A percentile compares a stretch with the other conserved stretches of the same genome.
Evolutionary conservation across 2,797 vertebrate genomes (phyloP).

Genomic region (Mus caroli): DNA sequence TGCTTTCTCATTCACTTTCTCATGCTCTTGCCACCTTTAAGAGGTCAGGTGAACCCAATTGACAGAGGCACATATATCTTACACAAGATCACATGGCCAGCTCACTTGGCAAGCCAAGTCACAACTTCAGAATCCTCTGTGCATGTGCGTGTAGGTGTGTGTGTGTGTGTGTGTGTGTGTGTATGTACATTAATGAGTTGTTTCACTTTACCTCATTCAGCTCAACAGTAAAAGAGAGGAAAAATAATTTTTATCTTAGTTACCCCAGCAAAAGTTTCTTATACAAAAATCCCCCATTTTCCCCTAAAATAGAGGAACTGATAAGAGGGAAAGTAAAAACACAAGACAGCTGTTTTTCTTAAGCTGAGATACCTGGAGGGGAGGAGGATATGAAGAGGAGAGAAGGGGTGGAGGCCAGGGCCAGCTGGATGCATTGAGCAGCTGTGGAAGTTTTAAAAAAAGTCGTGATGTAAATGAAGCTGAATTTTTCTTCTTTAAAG

Average conservation of each 20-base stretch:
- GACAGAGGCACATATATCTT: neutral
- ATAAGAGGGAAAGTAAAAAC: neutral
- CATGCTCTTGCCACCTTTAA: neutral
- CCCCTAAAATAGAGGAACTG: neutral
- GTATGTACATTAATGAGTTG: accelerated
- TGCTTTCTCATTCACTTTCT: neutral
- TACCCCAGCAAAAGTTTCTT: neutral
- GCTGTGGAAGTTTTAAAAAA: neutral
- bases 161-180: neutral
- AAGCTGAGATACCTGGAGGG: neutral
- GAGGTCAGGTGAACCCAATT: neutral
- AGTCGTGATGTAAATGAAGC: neutral
- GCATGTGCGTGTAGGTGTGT: neutral
- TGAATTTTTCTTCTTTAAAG: neutral
- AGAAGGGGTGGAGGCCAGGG: neutral
- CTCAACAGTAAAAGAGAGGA: neutral
- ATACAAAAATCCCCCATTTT: neutral
- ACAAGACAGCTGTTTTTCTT: neutral
- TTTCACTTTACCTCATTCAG: neutral
- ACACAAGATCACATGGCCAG: too few species aligned
- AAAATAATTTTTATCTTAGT: neutral
- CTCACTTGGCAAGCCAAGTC: neutral
- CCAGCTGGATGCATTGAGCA: neutral
- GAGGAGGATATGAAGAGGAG: neutral
- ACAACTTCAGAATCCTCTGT: neutral